Evolutionary conservation across 2,888 invertebrate species (phyloP), one percentile per base, ranked within the genome.

Genomic region (Punctoribates punctum): DNA sequence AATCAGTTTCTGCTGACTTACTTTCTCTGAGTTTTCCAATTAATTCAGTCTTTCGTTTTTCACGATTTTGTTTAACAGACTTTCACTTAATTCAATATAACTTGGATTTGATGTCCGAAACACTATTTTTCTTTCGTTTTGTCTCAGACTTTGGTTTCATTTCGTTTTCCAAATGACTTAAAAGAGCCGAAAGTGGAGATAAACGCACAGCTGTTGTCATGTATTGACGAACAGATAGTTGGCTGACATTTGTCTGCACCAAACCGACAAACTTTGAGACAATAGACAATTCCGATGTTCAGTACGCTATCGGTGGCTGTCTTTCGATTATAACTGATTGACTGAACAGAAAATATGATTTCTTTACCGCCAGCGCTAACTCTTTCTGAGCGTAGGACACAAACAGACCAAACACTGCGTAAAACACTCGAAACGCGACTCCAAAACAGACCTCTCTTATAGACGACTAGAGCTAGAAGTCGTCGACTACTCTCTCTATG

Each of bases 141-240:
- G 34, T 8, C 34, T 34, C 34, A 34, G 34, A 34, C 8, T 34
- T 34, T 34, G 34, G 34, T 34, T 34, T 34, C 8, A 5, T 8
- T 34, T 8, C 4, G 3, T 34, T 34, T 34, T 34, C 34, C 34
- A 34, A 34, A 34, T 34, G 48, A 48, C 15, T 48, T n/a, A 48
- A 48, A 13, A 17, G 48, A 11, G 20, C 1, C 6, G 27, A 60
- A 60, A 27, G 20, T 60, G 4, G 4, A 17, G 34, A 34, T 65
- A 17, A 65, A 65, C 29, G 29, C 27, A 25, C 62, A 65, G 25
- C n/a, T 65, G 17, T 65, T 65, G 34, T 57, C 57, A 23, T 57
- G 57, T 57, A 57, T n/a, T 57, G 57, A 23, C 57, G 57, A 57
- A 13, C 20, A 57, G 15, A 65, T 34, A 65, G 9, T 65, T 34